phyloP scores from a whole-genome alignment of 2,888 invertebrate species.

The Oasisia sp. region DNA sequence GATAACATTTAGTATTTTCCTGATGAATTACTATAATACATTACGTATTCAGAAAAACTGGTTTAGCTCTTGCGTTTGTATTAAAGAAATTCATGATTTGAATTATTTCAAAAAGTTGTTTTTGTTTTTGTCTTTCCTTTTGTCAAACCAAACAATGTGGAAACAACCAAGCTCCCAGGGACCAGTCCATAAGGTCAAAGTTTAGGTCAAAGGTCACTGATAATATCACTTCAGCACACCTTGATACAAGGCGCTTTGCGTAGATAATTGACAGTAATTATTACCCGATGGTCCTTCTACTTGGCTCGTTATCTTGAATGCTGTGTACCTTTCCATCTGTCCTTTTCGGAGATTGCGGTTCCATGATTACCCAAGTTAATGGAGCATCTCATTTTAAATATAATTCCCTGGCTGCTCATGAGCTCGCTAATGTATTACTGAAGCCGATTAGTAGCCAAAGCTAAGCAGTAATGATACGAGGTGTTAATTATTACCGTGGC shows the following conservation, averaged over 20 bases:
- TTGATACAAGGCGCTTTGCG: not conserved
- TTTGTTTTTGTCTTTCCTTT: not conserved
- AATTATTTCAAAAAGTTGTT: no score
- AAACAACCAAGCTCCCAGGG: not conserved
- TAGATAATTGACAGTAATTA: conserved; percentile 17
- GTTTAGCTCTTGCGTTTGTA: no score
- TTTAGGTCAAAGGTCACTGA: not conserved
- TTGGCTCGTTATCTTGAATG: conserved; percentile 8
- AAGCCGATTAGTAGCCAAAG: not conserved
- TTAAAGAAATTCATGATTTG: no score
- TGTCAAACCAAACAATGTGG: not conserved
- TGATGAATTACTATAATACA: no score
- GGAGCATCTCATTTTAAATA: not conserved
- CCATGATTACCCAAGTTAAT: not conserved
- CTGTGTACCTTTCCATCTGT: not conserved
- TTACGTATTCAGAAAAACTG: no score
- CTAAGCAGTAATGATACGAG: not conserved
- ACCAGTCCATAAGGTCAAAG: not conserved
- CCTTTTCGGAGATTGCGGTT: not conserved
- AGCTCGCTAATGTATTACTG: not conserved
- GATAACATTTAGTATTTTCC: no score
- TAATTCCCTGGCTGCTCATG: not conserved
- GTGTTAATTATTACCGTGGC: not conserved
- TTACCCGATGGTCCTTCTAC: not conserved
- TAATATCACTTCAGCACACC: not conserved